Percentiles rank a stretch among this genome's conserved stretches.
These are phyloP conservation scores for Rousettus madagascariensis DNA, from an alignment of 2,797 vertebrate species.

Conservation along the genomic window DNA sequence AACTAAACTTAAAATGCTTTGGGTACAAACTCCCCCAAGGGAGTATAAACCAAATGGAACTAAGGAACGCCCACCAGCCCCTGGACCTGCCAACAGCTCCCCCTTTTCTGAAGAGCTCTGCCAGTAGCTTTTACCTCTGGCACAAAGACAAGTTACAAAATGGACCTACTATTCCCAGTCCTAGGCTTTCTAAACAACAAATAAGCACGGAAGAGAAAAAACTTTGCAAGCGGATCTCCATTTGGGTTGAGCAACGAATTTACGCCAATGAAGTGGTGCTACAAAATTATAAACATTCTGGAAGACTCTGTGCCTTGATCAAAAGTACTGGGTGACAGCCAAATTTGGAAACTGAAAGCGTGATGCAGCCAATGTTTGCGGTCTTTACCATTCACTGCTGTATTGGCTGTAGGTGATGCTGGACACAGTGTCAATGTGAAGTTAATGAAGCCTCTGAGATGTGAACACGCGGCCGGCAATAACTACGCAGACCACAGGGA, in stretches of 20 bases:
- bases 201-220: constrained; percentile 55
- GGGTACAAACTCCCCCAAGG: constrained; percentile 61
- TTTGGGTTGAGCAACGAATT: constrained; percentile 60
- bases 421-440: not conserved
- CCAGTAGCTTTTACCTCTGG: constrained; percentile 69
- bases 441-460: not conserved
- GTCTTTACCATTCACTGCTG: constrained; percentile 49
- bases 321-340: constrained; percentile 54
- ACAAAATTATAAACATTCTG: constrained; percentile 55
- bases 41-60: constrained; percentile 49
- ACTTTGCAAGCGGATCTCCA: constrained; percentile 51
- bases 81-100: constrained; percentile 51
- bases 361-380: constrained; percentile 36
- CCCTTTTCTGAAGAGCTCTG: constrained; percentile 32
- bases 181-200: constrained; percentile 64
- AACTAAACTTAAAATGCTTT: constrained; percentile 45
- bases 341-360: constrained; percentile 47
- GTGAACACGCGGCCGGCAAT: not conserved
- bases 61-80: constrained; percentile 45
- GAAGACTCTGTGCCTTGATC: constrained; percentile 55
- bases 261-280: constrained; percentile 51
- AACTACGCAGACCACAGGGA: not conserved
- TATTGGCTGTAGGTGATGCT: not conserved
- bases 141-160: constrained; percentile 72
- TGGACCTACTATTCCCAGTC: constrained; percentile 59